Evolutionary conservation across 2,888 invertebrate genomes (phyloP), one percentile per base, ranked within the genome.

Genomic region (Salpingus planirostris): DNA sequence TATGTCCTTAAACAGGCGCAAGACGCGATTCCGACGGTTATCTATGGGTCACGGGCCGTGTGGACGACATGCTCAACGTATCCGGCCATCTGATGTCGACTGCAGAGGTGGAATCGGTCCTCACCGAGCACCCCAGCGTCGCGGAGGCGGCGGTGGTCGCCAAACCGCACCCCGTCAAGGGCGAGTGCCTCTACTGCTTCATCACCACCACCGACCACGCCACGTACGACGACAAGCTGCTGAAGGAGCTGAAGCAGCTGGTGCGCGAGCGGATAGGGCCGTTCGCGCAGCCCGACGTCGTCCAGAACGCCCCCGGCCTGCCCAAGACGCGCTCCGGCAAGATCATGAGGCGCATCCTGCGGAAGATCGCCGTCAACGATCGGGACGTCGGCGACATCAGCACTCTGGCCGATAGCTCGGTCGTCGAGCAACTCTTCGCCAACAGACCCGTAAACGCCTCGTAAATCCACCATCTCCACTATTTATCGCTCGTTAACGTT

Each of bases 61-160:
- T 96, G 21, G 97, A 98, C 62, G 98, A 98, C 63, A 95, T 98
- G 91, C 70, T 98, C 46, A 98, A 98, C 65, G 96, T 98, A 5
- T 95, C 93, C 2, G 98, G 97, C 0, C 97, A 98, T 66, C 71
- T 98, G 31, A 85, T 98, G 79, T 93, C 93, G 39, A 98, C 97
- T 0, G 88, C 97, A 0, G 95, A 98, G 69, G 85, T 88, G 0
- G 88, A 89, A 62, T 78, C 84, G 8, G 83, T 86, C 12, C 69
- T 89, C 10, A 77, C 84, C 0, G 85, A 85, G 59, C 85, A 89
- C 57, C 65, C 68, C 0, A 69, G 72, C 7, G 86, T 98, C 0
- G 79, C 93, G 0, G 98, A 98, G 65, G 89, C 96, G 0, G 98
- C 98, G 0, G 97, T 93, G 0, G 97, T 98, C 0, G 84, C 95